phyloP scores from a whole-genome alignment of 2,888 invertebrate genomes.

The Nymphalis c-album region DNA sequence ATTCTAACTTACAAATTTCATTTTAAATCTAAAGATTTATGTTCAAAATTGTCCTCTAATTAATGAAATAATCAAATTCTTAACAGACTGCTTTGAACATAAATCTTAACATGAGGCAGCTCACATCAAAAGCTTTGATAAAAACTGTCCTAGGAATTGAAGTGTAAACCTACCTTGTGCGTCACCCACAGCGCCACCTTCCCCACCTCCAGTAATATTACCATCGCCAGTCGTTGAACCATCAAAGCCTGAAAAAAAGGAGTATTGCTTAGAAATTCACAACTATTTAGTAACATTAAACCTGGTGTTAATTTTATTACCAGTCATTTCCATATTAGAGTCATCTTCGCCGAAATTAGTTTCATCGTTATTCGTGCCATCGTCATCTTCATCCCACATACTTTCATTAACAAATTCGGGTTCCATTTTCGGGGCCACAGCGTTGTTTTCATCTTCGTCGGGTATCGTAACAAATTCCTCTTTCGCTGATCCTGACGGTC shows the following conservation, averaged over 20 bases:
- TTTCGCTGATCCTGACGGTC: conserved; percentile 80
- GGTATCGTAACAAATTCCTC: conserved; percentile 80
- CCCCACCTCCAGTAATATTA: conserved; percentile 74
- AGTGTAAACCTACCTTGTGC: conserved; percentile 80
- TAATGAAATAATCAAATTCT: conserved; percentile 2
- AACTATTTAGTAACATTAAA: no score
- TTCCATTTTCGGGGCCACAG: conserved; percentile 85
- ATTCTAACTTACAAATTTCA: conserved; percentile 74
- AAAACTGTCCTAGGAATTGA: conserved; percentile 39
- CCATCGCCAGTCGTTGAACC: conserved; percentile 78
- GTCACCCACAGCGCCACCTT: conserved; percentile 80
- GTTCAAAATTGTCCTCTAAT: conserved; percentile 40
- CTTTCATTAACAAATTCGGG: conserved; percentile 84
- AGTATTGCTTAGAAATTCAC: no score
- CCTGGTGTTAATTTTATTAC: conserved; percentile 47
- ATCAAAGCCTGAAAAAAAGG: conserved; percentile 66
- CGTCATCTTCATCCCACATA: conserved; percentile 82
- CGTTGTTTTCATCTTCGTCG: conserved; percentile 78
- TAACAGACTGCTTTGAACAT: conserved; percentile 37
- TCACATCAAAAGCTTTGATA: conserved; percentile 34
- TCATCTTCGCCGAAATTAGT: conserved; percentile 84
- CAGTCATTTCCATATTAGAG: conserved; percentile 84
- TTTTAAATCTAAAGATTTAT: conserved; percentile 55
- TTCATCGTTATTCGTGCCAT: conserved; percentile 83
- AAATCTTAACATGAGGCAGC: conserved; percentile 31